phyloP scores from a whole-genome alignment of 2,113 vertebrate species.

The Polypterus senegalus region DNA sequence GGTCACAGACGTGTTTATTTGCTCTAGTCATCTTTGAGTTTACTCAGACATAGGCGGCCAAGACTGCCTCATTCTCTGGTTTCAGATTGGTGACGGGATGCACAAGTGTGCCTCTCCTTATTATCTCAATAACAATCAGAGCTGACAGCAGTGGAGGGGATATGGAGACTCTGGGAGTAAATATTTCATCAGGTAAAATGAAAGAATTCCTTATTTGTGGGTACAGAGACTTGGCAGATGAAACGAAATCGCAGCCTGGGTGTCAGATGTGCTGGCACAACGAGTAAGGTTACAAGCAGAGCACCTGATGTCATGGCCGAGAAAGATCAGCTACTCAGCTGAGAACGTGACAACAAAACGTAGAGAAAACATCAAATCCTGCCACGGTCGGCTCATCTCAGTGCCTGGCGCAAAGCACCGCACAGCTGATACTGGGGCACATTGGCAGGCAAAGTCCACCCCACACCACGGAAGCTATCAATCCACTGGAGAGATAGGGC shows the following conservation, averaged over 20 bases:
- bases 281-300: neutral
- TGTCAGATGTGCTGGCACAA: neutral
- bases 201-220: conserved; percentile 5
- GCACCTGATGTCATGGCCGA: neutral
- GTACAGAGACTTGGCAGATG: neutral
- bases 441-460: no score
- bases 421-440: no score
- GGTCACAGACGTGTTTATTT: conserved; percentile 15
- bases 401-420: no score
- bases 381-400: no score
- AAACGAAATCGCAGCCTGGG: neutral
- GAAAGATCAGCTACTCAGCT: no score
- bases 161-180: neutral
- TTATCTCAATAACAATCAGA: conserved; percentile 1
- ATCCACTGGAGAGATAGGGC: no score
- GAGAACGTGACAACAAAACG: no score
- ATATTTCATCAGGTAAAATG: neutral
- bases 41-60: conserved; percentile 16
- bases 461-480: no score
- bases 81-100: neutral
- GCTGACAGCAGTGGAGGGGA: neutral
- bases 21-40: conserved; percentile 5
- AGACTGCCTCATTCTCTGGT: neutral
- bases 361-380: no score
- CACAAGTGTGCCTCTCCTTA: neutral